Base-by-base conservation (phyloP, 2,797 vertebrate species). In the Etheostoma perlongum region DNA sequence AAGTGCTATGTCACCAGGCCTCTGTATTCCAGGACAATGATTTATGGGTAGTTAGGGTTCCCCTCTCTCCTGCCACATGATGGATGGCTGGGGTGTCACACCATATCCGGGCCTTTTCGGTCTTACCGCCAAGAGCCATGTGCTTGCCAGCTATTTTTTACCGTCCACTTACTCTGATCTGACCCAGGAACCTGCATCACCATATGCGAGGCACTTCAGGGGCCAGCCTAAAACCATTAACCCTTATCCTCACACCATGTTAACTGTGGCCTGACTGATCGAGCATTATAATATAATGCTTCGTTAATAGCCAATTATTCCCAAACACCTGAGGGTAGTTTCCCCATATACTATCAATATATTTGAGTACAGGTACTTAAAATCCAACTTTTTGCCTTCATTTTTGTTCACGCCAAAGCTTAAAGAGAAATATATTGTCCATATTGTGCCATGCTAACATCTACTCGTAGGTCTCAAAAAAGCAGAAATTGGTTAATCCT, bases 81-180 rank as follows among this genome's bases (percentile, higher is more conserved):
- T 95, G 93, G 95, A 97, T 96, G 93, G 94, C 94, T 91, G 93
- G 93, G 76, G 86, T 94, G 94, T 94, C 92, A 95, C 92, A 92
- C 88, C 69, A 53, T 81, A 91, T 93, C 93, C 85, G 76, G 89
- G 86, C 91, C 87, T 92, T 90, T 82, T 65, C 83, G 72, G 18
- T 79, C 36, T 71, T 89, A 88, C 76, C 59, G 85, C 91, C 67
- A 67, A 91, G 73, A 76, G 83, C 88, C 85, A 81, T 77, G 78
- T 85, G 89, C 65, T 75, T 64, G 60, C 83, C 60, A 78, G 85
- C 88, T 89, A 88, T 96, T 95, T 92, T 92, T 96, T 95, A 95
- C 76, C 88, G 92, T 93, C 95, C 94, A 95, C 90, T 96, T 95
- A 92, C 67, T 85, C 85, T 69, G 78, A 89, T 93, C 89, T 27